A percentile compares a stretch with the other conserved stretches of the same genome.
Evolutionary conservation across 2,113 vertebrate genomes (phyloP).

Genomic region (Odocoileus virginianus): DNA sequence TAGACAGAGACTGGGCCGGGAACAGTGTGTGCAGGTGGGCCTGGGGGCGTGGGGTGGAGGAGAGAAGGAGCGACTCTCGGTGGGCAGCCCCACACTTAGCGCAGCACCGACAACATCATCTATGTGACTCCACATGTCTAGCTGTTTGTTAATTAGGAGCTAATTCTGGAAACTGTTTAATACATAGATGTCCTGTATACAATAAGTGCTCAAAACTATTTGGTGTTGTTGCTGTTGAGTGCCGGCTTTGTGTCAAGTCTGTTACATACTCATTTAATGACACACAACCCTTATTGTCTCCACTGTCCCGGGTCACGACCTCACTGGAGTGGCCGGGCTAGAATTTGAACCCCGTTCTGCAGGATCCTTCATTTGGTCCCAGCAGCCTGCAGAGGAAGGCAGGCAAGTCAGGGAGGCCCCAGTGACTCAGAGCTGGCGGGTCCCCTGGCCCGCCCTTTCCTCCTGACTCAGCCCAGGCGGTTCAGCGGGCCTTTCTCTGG

Average conservation of each 20-base stretch:
- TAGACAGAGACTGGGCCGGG: neutral
- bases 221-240: neutral
- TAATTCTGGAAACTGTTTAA: neutral
- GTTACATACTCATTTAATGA: neutral
- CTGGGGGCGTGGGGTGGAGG: neutral
- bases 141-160: neutral
- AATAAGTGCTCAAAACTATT: neutral
- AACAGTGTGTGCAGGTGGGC: neutral
- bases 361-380: neutral
- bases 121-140: neutral
- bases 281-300: neutral
- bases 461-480: conserved; percentile 45
- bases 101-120: rapidly evolving
- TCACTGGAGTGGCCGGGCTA: neutral
- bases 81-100: neutral
- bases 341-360: neutral
- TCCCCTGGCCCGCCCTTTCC: neutral
- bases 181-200: rapidly evolving
- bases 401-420: neutral
- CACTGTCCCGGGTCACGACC: neutral
- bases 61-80: neutral
- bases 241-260: neutral
- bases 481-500: neutral
- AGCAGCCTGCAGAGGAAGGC: neutral
- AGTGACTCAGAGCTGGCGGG: conserved; percentile 44